Conservation (phyloP, 2,888 invertebrate species). For the Malachius bipustulatus region DNA sequence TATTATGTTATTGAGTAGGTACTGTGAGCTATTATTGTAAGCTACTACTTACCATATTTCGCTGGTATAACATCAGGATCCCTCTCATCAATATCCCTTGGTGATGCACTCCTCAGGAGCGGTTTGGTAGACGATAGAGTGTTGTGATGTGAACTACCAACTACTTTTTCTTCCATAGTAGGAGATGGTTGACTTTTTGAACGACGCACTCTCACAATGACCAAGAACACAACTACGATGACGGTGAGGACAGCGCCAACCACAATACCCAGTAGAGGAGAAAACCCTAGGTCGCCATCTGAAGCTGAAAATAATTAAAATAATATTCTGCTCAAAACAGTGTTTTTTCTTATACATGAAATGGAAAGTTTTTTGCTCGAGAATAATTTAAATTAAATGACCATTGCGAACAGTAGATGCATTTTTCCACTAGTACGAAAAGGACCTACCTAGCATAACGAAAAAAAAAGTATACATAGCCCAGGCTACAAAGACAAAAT, state of each 20-base stretch:
- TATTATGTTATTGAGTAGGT: too few species aligned
- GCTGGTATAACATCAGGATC: slow-evolving; percentile 68
- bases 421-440: too few species aligned
- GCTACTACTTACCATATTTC: slow-evolving; percentile 56
- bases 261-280: slow-evolving; percentile 44
- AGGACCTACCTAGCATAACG: too few species aligned
- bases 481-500: too few species aligned
- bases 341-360: too few species aligned
- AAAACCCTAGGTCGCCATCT: slow-evolving; percentile 43
- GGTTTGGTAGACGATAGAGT: slow-evolving; percentile 34
- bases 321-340: too few species aligned
- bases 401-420: too few species aligned
- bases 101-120: slow-evolving; percentile 32
- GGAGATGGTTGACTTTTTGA: slow-evolving; percentile 28
- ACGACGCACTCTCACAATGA: slow-evolving; percentile 40
- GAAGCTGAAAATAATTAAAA: slow-evolving; percentile 37
- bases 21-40: too few species aligned
- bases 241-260: slow-evolving; percentile 44
- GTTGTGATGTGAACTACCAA: slow-evolving; percentile 31
- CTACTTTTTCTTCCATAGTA: slow-evolving; percentile 35
- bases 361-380: too few species aligned
- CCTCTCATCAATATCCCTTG: slow-evolving; percentile 42
- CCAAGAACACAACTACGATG: slow-evolving; percentile 39
- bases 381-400: too few species aligned
- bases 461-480: too few species aligned